phyloP scores from a whole-genome alignment of 2,797 vertebrate species.

The Coendou prehensilis region DNA sequence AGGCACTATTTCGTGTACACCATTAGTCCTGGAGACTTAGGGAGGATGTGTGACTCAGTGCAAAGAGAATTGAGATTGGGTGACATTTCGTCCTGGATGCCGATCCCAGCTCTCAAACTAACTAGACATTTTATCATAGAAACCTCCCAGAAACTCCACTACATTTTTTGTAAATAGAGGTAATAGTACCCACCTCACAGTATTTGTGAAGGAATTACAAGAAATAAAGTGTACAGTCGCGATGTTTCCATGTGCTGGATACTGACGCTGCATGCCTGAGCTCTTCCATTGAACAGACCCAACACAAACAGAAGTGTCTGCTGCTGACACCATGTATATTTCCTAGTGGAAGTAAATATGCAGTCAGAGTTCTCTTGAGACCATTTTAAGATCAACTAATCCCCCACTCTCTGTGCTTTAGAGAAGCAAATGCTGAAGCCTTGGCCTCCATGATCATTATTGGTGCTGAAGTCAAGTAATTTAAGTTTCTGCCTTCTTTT shows the following conservation, averaged over 20 bases:
- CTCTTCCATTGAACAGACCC: not conserved
- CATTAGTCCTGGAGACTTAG: not conserved
- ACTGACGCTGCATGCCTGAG: not conserved
- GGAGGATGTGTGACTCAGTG: not conserved
- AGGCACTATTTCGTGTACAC: rapidly evolving
- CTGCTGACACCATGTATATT: rapidly evolving
- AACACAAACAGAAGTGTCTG: not conserved
- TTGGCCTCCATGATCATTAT: not conserved
- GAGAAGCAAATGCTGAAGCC: not conserved
- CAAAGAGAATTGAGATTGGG: constrained; percentile 48
- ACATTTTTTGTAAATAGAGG: not conserved
- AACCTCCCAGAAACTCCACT: not conserved
- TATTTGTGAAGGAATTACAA: not conserved
- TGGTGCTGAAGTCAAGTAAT: not conserved
- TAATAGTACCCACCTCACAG: not conserved
- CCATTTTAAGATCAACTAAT: not conserved
- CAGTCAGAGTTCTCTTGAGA: not conserved
- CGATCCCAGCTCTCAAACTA: not conserved
- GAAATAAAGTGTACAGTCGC: not conserved
- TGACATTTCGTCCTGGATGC: constrained; percentile 37
- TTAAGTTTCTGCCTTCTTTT: not conserved
- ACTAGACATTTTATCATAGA: not conserved
- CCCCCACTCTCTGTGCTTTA: not conserved
- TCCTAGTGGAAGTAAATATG: not conserved
- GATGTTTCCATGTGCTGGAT: not conserved